Conservation (phyloP, 2,888 invertebrate genomes). For the Aphodius granarius region DNA sequence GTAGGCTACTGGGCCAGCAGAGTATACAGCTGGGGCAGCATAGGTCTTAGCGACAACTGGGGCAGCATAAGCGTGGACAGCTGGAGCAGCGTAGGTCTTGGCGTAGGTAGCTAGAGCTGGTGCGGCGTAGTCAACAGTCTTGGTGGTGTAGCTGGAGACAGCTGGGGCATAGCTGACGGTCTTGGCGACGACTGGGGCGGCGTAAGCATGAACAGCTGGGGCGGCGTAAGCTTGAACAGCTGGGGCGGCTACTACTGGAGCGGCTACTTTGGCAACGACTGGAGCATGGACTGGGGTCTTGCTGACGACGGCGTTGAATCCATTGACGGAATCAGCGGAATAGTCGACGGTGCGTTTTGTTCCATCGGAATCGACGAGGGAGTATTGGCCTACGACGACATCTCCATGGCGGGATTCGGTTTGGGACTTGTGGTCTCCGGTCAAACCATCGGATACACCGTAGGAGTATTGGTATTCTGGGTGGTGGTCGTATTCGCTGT, state of each 20-base stretch:
- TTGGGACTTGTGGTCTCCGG: conserved; percentile 62
- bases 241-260: conserved; percentile 18
- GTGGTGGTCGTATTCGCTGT: conserved; percentile 47
- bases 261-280: conserved; percentile 28
- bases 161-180: conserved; percentile 33
- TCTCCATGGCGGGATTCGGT: conserved; percentile 66
- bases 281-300: conserved; percentile 51
- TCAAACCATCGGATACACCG: conserved; percentile 60
- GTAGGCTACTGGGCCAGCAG: conserved; percentile 21
- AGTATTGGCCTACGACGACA: conserved; percentile 63
- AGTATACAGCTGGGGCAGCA: conserved; percentile 27
- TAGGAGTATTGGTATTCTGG: conserved; percentile 63
- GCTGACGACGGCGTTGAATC: conserved; percentile 61
- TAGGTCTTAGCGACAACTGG: conserved; percentile 33
- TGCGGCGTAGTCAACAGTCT: conserved; percentile 25
- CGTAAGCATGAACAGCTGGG: conserved; percentile 31
- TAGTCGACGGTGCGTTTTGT: conserved; percentile 66
- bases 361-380: conserved; percentile 62
- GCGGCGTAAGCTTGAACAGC: conserved; percentile 15
- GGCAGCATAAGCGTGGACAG: conserved; percentile 41
- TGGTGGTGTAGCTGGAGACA: conserved; percentile 23
- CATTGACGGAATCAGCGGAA: conserved; percentile 57
- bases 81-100: conserved; percentile 40
- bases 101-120: conserved; percentile 18
- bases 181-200: conserved; percentile 42